Evolutionary conservation across 1,140 invertebrate genomes (phyloP).

Genomic region (Drosophila serrata): DNA sequence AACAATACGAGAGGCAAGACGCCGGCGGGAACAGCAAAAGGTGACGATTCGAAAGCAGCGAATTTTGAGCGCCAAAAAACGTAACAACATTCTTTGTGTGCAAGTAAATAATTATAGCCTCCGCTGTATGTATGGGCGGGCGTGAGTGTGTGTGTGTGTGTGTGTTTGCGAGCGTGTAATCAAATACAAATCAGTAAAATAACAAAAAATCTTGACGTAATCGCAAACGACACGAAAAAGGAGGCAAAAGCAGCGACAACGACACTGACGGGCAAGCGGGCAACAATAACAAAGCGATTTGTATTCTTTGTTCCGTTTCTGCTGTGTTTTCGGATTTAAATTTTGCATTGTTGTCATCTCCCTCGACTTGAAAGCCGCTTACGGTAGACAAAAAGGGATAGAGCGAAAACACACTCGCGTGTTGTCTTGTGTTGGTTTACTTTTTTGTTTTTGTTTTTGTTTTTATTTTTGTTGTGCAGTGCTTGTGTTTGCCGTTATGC

Average conservation of each 20-base stretch:
- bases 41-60: conserved; percentile 39
- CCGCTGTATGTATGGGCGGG: background rate
- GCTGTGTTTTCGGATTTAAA: conserved; percentile 32
- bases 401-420: conserved; percentile 47
- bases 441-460: conserved; percentile 10
- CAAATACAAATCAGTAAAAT: conserved; percentile 77
- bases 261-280: conserved; percentile 1
- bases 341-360: conserved; percentile 36
- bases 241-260: conserved; percentile 29
- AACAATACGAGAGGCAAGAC: conserved; percentile 7
- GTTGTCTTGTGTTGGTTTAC: conserved; percentile 27
- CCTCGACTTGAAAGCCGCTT: conserved; percentile 21
- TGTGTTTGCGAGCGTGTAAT: conserved; percentile 54
- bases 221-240: conserved; percentile 60
- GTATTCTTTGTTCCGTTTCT: conserved; percentile 32
- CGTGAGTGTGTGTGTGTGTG: background rate
- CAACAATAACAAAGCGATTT: conserved; percentile 49
- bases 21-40: conserved; percentile 23
- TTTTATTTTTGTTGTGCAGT: conserved; percentile 26
- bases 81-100: conserved; percentile 32
- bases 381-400: conserved; percentile 29
- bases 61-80: conserved; percentile 70
- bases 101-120: conserved; percentile 65
- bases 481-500: conserved; percentile 66
- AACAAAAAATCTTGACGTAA: conserved; percentile 84